Evolutionary conservation across 1,140 invertebrate species (phyloP).

Genomic region (Cotesia vestalis): DNA sequence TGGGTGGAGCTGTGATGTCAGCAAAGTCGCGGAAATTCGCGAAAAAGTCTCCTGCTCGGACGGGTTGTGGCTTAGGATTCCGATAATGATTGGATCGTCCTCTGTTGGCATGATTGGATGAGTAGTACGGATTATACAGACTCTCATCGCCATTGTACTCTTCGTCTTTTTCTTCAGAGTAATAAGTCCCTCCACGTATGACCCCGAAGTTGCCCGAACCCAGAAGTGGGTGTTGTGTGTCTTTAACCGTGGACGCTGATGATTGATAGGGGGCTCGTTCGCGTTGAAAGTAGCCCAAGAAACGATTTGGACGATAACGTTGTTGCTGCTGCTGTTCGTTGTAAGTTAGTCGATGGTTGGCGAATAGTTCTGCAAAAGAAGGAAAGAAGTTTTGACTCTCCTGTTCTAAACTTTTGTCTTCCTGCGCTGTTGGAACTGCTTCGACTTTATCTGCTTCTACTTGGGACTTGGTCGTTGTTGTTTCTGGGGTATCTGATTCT

Average conservation of each 20-base stretch:
- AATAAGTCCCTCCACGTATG: constrained; percentile 86
- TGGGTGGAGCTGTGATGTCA: constrained; percentile 83
- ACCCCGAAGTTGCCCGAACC: constrained; percentile 91
- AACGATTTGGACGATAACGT: constrained; percentile 59
- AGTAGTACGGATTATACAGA: constrained; percentile 72
- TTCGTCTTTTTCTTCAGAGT: constrained; percentile 70
- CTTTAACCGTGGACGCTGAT: constrained; percentile 46
- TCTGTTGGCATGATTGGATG: constrained; percentile 71
- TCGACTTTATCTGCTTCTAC: constrained; percentile 22
- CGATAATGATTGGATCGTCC: constrained; percentile 70
- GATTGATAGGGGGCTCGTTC: constrained; percentile 53
- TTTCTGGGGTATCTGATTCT: not conserved
- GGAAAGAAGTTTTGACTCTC: constrained; percentile 67
- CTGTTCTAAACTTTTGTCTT: constrained; percentile 58
- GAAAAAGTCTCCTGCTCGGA: constrained; percentile 68
- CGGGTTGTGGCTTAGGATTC: constrained; percentile 63
- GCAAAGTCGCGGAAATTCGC: constrained; percentile 89
- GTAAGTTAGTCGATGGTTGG: constrained; percentile 58
- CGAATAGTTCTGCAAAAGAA: constrained; percentile 64
- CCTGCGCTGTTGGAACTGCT: constrained; percentile 30
- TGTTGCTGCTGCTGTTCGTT: constrained; percentile 58
- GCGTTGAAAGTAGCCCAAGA: constrained; percentile 60
- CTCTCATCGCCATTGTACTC: constrained; percentile 59
- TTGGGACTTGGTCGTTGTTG: not conserved
- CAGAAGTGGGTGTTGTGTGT: constrained; percentile 67